Evolutionary conservation across 2,113 vertebrate species (phyloP).

Genomic region (Dinomys branickii): DNA sequence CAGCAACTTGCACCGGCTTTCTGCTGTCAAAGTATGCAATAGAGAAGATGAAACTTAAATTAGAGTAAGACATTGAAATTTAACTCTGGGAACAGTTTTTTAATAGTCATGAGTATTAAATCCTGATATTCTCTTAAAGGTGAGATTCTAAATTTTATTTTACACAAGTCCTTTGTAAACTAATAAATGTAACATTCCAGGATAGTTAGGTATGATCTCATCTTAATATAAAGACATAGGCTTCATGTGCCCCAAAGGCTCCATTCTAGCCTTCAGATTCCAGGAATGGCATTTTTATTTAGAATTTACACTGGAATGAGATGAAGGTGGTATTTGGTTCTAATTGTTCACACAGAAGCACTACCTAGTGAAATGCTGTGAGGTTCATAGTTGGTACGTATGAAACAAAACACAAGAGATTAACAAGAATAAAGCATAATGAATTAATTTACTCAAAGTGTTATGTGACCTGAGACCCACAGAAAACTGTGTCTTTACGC

Average conservation of each 20-base stretch:
- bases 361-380: background rate
- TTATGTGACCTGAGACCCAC: background rate
- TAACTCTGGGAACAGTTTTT: constrained; percentile 55
- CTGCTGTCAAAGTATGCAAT: constrained; percentile 49
- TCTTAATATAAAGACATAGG: background rate
- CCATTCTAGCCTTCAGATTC: background rate
- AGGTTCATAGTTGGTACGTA: background rate
- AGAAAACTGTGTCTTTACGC: background rate
- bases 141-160: constrained; percentile 34
- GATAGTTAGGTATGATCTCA: constrained; percentile 5
- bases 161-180: constrained; percentile 24
- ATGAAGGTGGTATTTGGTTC: background rate
- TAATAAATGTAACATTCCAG: background rate
- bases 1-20: constrained; percentile 50
- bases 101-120: constrained; percentile 34
- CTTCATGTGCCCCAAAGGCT: background rate
- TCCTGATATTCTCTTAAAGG: background rate
- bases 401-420: background rate
- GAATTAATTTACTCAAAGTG: background rate
- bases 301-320: background rate
- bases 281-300: background rate
- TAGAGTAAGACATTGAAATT: constrained; percentile 58
- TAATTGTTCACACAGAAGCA: background rate
- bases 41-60: constrained; percentile 55
- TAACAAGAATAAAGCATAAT: background rate